Base-by-base conservation (phyloP, 2,113 vertebrate species). In the Apus apus region DNA sequence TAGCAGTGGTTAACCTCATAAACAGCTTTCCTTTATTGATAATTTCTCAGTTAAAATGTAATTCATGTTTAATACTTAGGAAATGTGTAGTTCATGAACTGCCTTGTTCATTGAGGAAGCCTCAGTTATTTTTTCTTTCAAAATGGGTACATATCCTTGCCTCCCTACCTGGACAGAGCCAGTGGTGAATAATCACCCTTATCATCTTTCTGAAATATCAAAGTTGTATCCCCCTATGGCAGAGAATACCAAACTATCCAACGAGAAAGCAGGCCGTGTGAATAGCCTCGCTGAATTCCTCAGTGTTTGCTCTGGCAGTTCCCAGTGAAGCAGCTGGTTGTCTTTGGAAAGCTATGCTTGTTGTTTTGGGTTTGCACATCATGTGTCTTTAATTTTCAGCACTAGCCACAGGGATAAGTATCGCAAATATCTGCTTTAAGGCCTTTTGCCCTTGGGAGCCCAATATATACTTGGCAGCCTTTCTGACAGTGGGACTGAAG, bases 381-480 rank as follows among this genome's bases (percentile, higher is more conserved):
- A 94, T 95, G 64, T 95, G 96, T 95, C 82, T 96, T 92, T 93
- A 92, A 94, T 96, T 96, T 95, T 94, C 83, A 92, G 76, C 70
- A 71, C 94, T 94, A 94, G 82, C 83, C 76, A 72, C 70, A 87
- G 77, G 89, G 76, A 89, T 91, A 92, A 94, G 94, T 87, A 94
- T 92, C 93, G 75, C 68, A 96, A 96, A 90, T 93, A 94, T 92
- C 96, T 86, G 36, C 80, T 94, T 92, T 65, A 90, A 94, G 93
- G 88, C 76, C 90, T 94, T 90, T 90, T 92, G 92, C 94, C 76
- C 88, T 92, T 95, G 87, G 90, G 94, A 93, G 88, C 79, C 56
- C 76, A 86, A 67, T 96, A 96, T 86, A 88, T 81, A 88, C 65
- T 90, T 96, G 93, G 72, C 93, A 96, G 40, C 26, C 68, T 65